Evolutionary conservation across 2,797 vertebrate species (phyloP).

Genomic region (Sebastes steindachneri): DNA sequence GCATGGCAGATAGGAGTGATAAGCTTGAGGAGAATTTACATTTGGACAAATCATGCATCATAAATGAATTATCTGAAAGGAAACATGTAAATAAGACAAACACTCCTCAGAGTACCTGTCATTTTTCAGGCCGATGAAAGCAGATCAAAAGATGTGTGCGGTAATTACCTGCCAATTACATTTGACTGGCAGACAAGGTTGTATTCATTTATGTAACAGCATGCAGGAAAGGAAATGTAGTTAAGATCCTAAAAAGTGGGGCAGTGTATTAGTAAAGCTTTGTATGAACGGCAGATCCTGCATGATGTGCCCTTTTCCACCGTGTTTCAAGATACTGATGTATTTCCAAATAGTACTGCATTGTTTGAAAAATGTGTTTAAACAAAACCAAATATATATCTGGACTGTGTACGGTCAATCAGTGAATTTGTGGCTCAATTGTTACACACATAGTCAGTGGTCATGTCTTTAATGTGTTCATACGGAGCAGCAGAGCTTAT

Average conservation of each 20-base stretch:
- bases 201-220: background rate
- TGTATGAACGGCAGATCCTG: background rate
- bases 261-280: background rate
- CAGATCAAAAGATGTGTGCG: slow-evolving; percentile 25
- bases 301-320: background rate
- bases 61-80: slow-evolving; percentile 7
- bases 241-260: background rate
- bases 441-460: too few relatives aligned
- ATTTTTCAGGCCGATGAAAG: background rate
- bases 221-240: background rate
- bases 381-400: too few relatives aligned
- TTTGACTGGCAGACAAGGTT: slow-evolving; percentile 36
- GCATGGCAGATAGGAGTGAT: background rate
- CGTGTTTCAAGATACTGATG: background rate
- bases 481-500: background rate
- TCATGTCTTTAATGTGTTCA: background rate
- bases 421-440: too few relatives aligned
- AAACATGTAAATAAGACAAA: slow-evolving; percentile 26
- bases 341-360: background rate
- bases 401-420: too few relatives aligned
- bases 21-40: background rate
- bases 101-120: slow-evolving; percentile 9
- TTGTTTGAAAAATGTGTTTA: background rate
- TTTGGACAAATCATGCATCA: background rate
- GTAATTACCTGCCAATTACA: slow-evolving; percentile 28